Conservation (phyloP, 1,140 invertebrate species). For the Drosophila pseudoananassae region DNA sequence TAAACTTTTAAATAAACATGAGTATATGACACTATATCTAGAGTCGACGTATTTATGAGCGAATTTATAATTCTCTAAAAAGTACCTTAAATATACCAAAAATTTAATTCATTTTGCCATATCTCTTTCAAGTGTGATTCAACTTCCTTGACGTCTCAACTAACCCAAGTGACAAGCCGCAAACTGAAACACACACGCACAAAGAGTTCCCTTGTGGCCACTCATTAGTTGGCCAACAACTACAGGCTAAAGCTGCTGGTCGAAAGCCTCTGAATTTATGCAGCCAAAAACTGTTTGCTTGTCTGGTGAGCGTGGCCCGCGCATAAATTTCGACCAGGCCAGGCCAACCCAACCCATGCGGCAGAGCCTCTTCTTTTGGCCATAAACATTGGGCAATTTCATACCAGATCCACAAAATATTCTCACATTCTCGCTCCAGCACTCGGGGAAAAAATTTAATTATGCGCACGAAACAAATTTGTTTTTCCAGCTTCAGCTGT, state of each 20-base stretch:
- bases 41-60: too few relatives aligned
- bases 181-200: conserved; percentile 19
- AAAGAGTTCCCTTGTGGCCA: conserved; percentile 7
- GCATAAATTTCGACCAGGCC: conserved; percentile 22
- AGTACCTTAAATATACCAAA: too few relatives aligned
- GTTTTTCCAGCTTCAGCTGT: conserved; percentile 33
- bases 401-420: conserved; percentile 61
- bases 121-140: conserved; percentile 1
- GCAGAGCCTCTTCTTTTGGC: conserved; percentile 8
- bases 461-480: conserved; percentile 69
- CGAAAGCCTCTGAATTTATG: conserved; percentile 56
- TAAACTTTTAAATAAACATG: too few relatives aligned
- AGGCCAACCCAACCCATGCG: too few relatives aligned
- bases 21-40: too few relatives aligned
- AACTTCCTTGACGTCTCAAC: conserved; percentile 20
- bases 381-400: conserved; percentile 68
- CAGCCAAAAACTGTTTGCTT: conserved; percentile 61
- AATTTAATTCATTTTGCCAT: too few relatives aligned
- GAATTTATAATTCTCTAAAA: too few relatives aligned
- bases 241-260: conserved; percentile 28
- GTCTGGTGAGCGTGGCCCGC: conserved; percentile 12
- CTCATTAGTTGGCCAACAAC: conserved; percentile 49
- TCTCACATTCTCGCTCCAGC: conserved; percentile 43
- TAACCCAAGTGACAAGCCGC: conserved; percentile 26
- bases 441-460: conserved; percentile 60